These are phyloP conservation scores for Trematocara unimaculatum DNA, from an alignment of 2,113 vertebrate species.

Conservation along the genomic window DNA sequence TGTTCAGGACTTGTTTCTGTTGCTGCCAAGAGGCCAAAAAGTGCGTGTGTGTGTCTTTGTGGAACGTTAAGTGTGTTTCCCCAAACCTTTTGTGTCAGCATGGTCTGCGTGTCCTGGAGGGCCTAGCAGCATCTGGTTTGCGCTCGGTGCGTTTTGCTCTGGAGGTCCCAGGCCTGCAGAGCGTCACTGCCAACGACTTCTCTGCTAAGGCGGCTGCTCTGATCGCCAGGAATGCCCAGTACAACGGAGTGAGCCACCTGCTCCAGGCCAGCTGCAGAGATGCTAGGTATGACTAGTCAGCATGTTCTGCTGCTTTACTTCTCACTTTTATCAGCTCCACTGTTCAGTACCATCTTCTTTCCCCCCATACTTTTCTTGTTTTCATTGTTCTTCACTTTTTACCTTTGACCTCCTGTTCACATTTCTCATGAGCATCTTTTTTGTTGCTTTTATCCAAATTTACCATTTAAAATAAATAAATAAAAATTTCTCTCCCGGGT, in stretches of 20 bases:
- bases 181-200: constrained; percentile 84
- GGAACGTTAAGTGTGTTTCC: not conserved
- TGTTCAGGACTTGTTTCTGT: not conserved
- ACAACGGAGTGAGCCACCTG: constrained; percentile 77
- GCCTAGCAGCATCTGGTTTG: constrained; percentile 85
- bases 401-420: not conserved
- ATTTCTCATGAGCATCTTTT: not conserved
- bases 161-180: constrained; percentile 84
- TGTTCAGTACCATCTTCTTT: not conserved
- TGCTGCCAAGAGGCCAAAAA: not conserved
- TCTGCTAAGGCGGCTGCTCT: constrained; percentile 79
- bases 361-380: not conserved
- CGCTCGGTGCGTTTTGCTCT: constrained; percentile 88
- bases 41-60: not conserved
- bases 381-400: not conserved
- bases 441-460: not conserved
- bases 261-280: constrained; percentile 81
- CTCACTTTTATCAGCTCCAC: not conserved
- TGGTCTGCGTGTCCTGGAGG: constrained; percentile 81
- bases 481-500: not conserved
- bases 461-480: not conserved
- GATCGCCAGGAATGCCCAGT: constrained; percentile 77
- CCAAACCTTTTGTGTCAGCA: not conserved
- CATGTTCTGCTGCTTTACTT: not conserved
- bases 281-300: constrained; percentile 74